Evolutionary conservation across 2,113 vertebrate genomes (phyloP), one percentile per base, ranked within the genome.

Genomic region (Phyllopteryx taeniolatus): DNA sequence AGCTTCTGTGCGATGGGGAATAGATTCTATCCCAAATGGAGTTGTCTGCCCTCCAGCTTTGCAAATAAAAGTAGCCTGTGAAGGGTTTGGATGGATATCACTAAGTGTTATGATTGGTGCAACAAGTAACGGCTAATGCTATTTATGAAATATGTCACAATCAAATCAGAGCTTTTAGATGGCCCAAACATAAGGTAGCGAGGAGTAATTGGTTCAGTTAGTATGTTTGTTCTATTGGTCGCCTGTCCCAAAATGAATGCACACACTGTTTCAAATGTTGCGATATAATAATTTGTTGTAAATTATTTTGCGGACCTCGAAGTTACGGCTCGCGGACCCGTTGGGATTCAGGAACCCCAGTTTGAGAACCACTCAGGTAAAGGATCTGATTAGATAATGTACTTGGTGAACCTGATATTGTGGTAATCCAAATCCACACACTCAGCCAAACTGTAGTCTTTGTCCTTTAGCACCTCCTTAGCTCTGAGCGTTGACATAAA

Each of bases 1-100:
- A 92, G 84, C 87, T 88, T 86, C 79, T 82, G 85, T 84, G 78
- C 87, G 83, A 90, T 88, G 85, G 84, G 88, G 89, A 92, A 92
- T 88, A 90, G 90, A 91, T 92, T 89, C 88, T 89, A 90, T 92
- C 89, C 88, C 87, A 67, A 87, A 81, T 85, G 84, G 88, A 86
- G 82, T 71, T 13, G 19, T 89, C 80, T 78, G 84, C 82, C 77
- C 83, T 81, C 86, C 81, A 90, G 88, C 85, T 76, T 78, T 62
- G 27, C 47, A 90, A 91, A 91, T 90, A 86, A 86, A 81, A 86
- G 85, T 69, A 72, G 81, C 81, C 74, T 68, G 76, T 91, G 90
- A 90, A 91, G 87, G 13, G 6, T 60, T 60, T 60, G 59, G 31
- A 60, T 60, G 59, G 59, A 17, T 61, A 35, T 35, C 59, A 8